phyloP scores from a whole-genome alignment of 1,140 invertebrate genomes.

The Neodiprion fabricii region DNA sequence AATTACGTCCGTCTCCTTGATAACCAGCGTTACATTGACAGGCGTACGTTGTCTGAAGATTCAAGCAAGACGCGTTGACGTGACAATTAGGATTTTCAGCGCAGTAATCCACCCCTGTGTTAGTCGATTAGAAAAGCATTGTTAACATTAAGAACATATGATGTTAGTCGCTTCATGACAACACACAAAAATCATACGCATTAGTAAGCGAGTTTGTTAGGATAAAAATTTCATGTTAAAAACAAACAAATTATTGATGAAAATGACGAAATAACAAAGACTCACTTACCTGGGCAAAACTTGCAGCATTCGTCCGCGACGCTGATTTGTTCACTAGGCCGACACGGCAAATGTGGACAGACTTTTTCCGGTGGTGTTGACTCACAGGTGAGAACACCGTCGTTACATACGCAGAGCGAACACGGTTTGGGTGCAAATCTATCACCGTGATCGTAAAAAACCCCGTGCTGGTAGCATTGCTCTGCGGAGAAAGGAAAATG shows the following conservation, averaged over 20 bases:
- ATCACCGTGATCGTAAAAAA: slow-evolving; percentile 85
- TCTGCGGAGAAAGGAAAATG: slow-evolving; percentile 64
- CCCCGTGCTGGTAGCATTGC: slow-evolving; percentile 78
- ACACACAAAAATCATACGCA: slow-evolving; percentile 18
- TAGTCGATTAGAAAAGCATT: slow-evolving; percentile 30
- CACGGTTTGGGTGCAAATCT: slow-evolving; percentile 75
- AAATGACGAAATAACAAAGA: neutral
- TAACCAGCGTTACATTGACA: slow-evolving; percentile 86
- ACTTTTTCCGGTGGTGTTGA: slow-evolving; percentile 74
- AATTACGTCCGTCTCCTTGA: slow-evolving; percentile 79
- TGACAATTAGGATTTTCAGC: slow-evolving; percentile 83
- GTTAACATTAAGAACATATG: neutral
- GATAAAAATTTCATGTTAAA: neutral
- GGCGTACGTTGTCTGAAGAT: slow-evolving; percentile 82
- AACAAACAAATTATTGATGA: slow-evolving; percentile 31
- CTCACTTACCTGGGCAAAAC: slow-evolving; percentile 80
- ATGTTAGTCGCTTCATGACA: too few relatives aligned
- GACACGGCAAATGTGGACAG: slow-evolving; percentile 84
- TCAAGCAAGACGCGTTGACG: slow-evolving; percentile 83
- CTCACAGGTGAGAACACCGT: slow-evolving; percentile 82
- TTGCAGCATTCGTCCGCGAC: slow-evolving; percentile 89
- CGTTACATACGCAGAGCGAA: slow-evolving; percentile 76
- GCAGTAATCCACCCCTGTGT: slow-evolving; percentile 86
- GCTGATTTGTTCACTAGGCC: slow-evolving; percentile 76
- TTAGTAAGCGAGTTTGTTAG: slow-evolving; percentile 14